These are phyloP conservation scores for Lucilia cuprina DNA, from an alignment of 1,140 invertebrate species.

Conservation along the genomic window DNA sequence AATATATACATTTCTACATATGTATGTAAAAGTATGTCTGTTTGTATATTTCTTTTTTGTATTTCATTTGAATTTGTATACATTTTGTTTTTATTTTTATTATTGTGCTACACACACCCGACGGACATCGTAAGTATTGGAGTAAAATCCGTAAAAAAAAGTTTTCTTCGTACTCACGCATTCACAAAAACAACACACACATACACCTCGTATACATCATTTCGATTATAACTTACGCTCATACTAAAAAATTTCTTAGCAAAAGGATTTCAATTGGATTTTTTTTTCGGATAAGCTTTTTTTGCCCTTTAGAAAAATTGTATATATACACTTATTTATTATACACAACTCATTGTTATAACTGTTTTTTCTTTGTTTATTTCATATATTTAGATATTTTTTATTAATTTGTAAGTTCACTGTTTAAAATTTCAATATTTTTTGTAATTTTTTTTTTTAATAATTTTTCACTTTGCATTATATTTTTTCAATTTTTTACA, in stretches of 20 bases:
- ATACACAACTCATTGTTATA: neutral
- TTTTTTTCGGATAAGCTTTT: slow-evolving; percentile 5
- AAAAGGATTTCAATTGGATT: slow-evolving; percentile 20
- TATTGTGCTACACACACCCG: slow-evolving; percentile 12
- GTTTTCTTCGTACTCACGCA: slow-evolving; percentile 15
- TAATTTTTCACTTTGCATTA: neutral
- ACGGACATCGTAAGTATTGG: slow-evolving; percentile 1
- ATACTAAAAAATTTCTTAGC: slow-evolving; percentile 19
- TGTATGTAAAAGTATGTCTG: no score
- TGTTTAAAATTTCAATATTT: neutral
- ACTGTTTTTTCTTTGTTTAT: neutral
- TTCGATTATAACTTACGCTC: neutral
- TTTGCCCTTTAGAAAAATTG: neutral
- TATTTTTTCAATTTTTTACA: neutral
- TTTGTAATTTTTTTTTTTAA: neutral
- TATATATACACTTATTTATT: neutral
- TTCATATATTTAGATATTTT: neutral
- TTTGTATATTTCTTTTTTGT: neutral
- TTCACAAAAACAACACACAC: slow-evolving; percentile 5
- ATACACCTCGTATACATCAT: neutral
- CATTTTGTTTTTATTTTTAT: slow-evolving; percentile 16
- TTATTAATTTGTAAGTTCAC: neutral
- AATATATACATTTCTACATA: neutral
- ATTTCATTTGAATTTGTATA: neutral
- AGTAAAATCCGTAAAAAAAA: slow-evolving; percentile 5